A percentile compares a stretch with the other conserved stretches of the same genome.
phyloP scores from a whole-genome alignment of 1,140 invertebrate genomes.

The Uloborus diversus region DNA sequence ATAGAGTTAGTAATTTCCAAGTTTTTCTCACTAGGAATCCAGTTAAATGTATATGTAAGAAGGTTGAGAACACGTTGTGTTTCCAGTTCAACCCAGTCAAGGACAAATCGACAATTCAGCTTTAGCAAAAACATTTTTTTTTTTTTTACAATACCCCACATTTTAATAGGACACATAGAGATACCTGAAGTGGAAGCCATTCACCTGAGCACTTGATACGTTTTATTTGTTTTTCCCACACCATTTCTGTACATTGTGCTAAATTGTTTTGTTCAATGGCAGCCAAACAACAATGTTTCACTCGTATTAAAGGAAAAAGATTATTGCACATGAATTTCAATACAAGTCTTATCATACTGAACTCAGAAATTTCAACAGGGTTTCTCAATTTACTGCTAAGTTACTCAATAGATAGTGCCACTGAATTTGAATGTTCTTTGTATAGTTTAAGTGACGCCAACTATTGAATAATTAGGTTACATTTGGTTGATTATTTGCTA shows the following conservation, averaged over 20 bases:
- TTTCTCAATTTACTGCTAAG: not conserved
- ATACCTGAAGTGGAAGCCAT: conserved; percentile 52
- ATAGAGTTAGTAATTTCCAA: conserved; percentile 45
- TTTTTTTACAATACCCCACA: not conserved
- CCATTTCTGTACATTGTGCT: conserved; percentile 49
- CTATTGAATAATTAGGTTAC: no score
- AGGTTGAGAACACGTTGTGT: conserved; percentile 39
- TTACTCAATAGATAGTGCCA: no score
- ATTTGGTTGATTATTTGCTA: no score
- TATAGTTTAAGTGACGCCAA: no score
- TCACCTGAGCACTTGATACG: conserved; percentile 54
- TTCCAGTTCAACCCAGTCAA: conserved; percentile 38
- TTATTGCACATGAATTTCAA: conserved; percentile 19
- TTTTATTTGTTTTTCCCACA: no score
- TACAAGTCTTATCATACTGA: not conserved
- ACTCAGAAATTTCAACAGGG: not conserved
- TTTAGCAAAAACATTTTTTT: conserved; percentile 8
- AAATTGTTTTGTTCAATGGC: conserved; percentile 41
- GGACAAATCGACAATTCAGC: conserved; percentile 10
- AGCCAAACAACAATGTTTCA: not conserved
- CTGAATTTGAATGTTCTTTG: no score
- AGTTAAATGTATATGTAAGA: conserved; percentile 36
- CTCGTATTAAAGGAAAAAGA: not conserved
- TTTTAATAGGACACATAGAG: not conserved
- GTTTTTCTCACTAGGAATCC: conserved; percentile 31